Conservation (phyloP, 2,113 vertebrate species). For the Marmota monax region DNA sequence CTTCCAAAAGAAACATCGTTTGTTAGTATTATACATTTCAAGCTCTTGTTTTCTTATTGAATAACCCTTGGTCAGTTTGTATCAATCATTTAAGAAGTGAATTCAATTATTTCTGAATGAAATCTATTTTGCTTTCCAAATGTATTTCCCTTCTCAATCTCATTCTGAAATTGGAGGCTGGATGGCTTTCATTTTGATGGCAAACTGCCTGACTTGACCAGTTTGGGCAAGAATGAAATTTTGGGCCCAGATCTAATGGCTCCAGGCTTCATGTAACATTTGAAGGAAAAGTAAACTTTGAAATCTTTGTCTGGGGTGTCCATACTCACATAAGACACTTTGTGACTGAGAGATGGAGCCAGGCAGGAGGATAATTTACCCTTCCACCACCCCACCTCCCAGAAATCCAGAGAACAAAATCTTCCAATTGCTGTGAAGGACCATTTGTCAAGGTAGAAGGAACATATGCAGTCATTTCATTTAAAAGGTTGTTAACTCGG, state of each 20-base stretch:
- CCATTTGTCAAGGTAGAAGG: not conserved
- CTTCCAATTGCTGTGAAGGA: not conserved
- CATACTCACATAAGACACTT: not conserved
- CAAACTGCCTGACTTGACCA: conserved; percentile 29
- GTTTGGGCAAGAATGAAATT: conserved; percentile 50
- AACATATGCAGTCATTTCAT: not conserved
- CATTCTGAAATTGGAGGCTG: conserved; percentile 43
- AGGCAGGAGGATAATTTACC: not conserved
- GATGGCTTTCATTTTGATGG: conserved; percentile 14
- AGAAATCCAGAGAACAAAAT: not conserved
- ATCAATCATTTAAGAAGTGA: conserved; percentile 52
- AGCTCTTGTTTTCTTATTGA: not conserved
- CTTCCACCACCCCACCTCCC: too few species aligned
- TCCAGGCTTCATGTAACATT: not conserved
- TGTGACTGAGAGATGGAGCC: not conserved
- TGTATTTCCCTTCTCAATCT: conserved; percentile 51
- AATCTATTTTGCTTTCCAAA: conserved; percentile 66
- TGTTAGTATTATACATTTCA: not conserved
- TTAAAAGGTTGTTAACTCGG: not conserved
- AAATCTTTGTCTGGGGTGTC: not conserved
- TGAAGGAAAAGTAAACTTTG: conserved; percentile 22
- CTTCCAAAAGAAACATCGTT: conserved; percentile 26
- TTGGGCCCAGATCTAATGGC: conserved; percentile 2
- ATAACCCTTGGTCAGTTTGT: conserved; percentile 5
- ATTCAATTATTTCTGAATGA: conserved; percentile 68